Base-by-base conservation (phyloP, 2,113 vertebrate genomes). In the Terrapene triunguis region DNA sequence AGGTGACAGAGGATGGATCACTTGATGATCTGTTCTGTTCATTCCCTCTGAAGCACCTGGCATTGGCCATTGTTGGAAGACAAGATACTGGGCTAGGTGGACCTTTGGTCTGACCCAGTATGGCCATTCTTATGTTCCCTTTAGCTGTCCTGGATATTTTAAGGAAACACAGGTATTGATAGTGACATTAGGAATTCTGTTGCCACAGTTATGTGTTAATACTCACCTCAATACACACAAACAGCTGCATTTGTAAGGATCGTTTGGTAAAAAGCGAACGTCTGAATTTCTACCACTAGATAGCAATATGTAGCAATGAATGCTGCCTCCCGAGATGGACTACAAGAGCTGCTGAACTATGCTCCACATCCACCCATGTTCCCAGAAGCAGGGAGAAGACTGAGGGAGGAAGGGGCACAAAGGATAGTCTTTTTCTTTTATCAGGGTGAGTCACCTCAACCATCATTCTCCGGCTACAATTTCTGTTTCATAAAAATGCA, bases 241-340 rank as follows among this genome's bases (percentile, higher is more conserved):
- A 5, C 38, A 48, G 25, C 3, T 51, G 38, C 32, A 4, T 2
- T 44, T 32, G 35, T 72, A 14, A 27, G 1, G n/a, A 5, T 55
- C 47, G 1, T 24, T 53, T 54, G 8, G 4, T 3, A 8, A 19
- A 5, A 4, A 16, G 13, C 0, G 21, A 32, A 14, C 62, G 4
- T 84, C 47, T 72, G 76, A 84, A 59, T 84, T 27, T 90, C 85
- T 50, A 29, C 97, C 97, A 74, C 97, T 95, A 97, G 97, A 96
- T 87, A 84, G 96, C 97, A 94, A 95, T 47, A 82, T 89, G 82
- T 42, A 78, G 96, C 95, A 96, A 65, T 0, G 88, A 84, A 97
- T 95, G 48, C 22, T 50, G 2, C 5, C 13, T 59, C 72, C 78
- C 8, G 3, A 50, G 50, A 10, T 1, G 10, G 17, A 12, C 8